phyloP scores from a whole-genome alignment of 2,888 invertebrate species.

The Tryphoninae sp. region DNA sequence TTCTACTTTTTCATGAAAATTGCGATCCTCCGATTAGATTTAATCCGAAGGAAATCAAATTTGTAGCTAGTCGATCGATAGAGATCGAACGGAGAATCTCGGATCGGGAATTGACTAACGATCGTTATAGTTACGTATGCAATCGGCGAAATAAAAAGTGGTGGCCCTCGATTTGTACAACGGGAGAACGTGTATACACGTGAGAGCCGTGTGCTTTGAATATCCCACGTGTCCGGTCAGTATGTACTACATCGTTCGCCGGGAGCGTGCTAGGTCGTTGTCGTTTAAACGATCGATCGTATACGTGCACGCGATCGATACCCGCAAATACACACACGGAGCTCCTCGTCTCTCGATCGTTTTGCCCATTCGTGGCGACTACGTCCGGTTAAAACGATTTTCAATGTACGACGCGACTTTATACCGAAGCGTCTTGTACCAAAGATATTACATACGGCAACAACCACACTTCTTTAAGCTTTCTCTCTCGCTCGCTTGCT shows the following conservation, averaged over 20 bases:
- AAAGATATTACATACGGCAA: slow-evolving; percentile 28
- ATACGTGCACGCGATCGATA: slow-evolving; percentile 39
- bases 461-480: slow-evolving; percentile 31
- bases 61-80: not conserved
- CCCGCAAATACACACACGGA: not conserved
- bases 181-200: not conserved
- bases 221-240: slow-evolving; percentile 43
- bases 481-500: not conserved
- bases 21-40: not conserved
- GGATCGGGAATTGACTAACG: not conserved
- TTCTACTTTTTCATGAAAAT: not conserved
- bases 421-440: slow-evolving; percentile 24
- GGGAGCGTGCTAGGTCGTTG: slow-evolving; percentile 40
- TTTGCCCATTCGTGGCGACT: slow-evolving; percentile 23
- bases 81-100: not conserved
- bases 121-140: slow-evolving; percentile 36
- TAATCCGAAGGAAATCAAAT: not conserved
- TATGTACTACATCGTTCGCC: slow-evolving; percentile 43
- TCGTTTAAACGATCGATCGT: slow-evolving; percentile 46
- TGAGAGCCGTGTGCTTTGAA: slow-evolving; percentile 24
- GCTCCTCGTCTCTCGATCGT: not conserved
- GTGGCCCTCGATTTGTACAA: slow-evolving; percentile 18
- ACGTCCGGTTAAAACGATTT: slow-evolving; percentile 57
- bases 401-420: slow-evolving; percentile 47
- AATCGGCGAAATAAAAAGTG: slow-evolving; percentile 26